Base-by-base conservation (phyloP, 2,797 vertebrate genomes). In the Dryobates pubescens region DNA sequence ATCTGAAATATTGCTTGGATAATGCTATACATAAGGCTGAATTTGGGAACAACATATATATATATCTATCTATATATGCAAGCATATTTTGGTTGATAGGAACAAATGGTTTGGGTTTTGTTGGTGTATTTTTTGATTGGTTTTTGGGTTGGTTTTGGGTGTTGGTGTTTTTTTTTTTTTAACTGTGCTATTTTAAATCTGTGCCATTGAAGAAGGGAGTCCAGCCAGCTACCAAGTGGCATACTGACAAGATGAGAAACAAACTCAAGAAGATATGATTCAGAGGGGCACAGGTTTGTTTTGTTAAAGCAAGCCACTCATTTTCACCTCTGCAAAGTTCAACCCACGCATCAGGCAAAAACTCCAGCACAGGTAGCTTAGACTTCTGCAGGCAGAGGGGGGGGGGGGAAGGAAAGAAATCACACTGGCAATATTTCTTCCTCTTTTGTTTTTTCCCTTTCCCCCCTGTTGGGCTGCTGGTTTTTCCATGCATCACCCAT, bases 141-240 rank as follows among this genome's bases (percentile, higher is more conserved):
- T 47, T 47, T 47, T 47, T 20, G 47, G 19, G 19, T 68, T 38
- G 38, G 38, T 13, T 38, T 38, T 13, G 38, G 41, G 15, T 63
- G 45, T 67, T 72, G 83, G 67, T 67, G 32, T 76, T 76, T 87
- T 77, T 62, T 86, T 62, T 70, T 68, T 81, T 87, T 87, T 88
- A 30, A 18, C 17, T 76, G 58, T 34, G 89, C 96, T 97, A 97
- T 96, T 97, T 97, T 95, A 97, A 97, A 97, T 97, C 96, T 82
- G 96, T 98, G 98, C 97, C 97, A 97, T 74, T 95, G 97, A 97
- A 96, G 92, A 94, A 98, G 97, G 98, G 97, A 97, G 97, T 97
- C 97, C 96, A 97, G 97, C 97, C 97, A 97, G 98, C 97, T 98
- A 96, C 95, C 97, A 97, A 98, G 97, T 97, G 97, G 97, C 97